Base-by-base conservation (phyloP, 1,140 invertebrate species). In the Halyomorpha halys region DNA sequence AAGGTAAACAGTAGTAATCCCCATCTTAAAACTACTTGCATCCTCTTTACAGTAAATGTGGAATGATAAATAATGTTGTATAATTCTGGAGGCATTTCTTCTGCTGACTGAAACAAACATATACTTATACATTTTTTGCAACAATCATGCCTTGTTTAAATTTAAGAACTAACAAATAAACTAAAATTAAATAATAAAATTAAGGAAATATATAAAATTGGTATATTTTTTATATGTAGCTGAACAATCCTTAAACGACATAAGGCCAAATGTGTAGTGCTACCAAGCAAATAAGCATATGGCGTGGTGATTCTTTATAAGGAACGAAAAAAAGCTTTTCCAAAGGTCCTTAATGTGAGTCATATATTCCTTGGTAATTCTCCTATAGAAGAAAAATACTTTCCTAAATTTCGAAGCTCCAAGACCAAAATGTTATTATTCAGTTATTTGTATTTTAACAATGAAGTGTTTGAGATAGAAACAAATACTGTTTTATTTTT, bases 51-150 rank as follows among this genome's bases (percentile, higher is more conserved):
- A 3, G 68, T 69, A 25, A 66, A 61, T 34, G 68, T 60, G 23
- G 68, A 59, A 51, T 69, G 68, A 51, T 68, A 68, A 39, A 69
- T 68, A 6, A 65, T 25, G 27, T 62, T 62, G 61, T 66, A 69
- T 21, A 69, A 21, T 23, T 67, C 62, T 27, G 44, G 44, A 51
- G 68, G 68, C 14, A 69, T 47, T 56, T 65, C 45, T 16, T 64
- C 66, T 25, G 66, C 66, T 6, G 51, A 56, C 68, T 69, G 64
- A 21, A 66, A 68, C 13, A 62, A 0, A 45, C 1, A 44, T 56
- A 39, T 13, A 30, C 2, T 34, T 18, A 30, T 16, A 3, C 13
- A 49, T 23, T 16, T 47, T 21, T 8, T 34, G 18, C 45, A 47
- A 18, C 5, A 8, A 19, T 49, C n/a, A 19, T 49, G 5, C 5